Evolutionary conservation across 2,888 invertebrate species (phyloP).

Genomic region (Nemotelus pantherinus): DNA sequence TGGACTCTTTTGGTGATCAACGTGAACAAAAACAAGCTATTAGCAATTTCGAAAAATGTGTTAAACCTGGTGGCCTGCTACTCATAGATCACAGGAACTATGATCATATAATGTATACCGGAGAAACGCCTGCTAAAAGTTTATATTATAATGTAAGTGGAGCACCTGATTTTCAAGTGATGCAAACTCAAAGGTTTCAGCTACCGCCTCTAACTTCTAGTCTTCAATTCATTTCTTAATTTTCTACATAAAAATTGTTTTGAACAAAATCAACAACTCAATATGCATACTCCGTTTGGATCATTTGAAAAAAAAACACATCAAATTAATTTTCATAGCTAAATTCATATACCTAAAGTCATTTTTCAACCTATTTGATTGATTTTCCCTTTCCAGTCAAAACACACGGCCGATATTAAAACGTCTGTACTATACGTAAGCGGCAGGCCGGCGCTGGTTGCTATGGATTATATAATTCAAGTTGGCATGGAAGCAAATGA

Average conservation of each 20-base stretch:
- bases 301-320: neutral
- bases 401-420: conserved; percentile 83
- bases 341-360: no score
- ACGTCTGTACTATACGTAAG: conserved; percentile 84
- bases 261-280: no score
- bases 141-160: conserved; percentile 87
- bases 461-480: conserved; percentile 83
- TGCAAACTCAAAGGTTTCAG: no score
- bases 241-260: neutral
- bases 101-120: conserved; percentile 80
- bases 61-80: conserved; percentile 85
- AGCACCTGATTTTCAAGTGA: neutral
- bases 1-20: conserved; percentile 82
- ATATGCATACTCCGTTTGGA: no score
- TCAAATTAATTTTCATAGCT: neutral
- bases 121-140: conserved; percentile 82
- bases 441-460: conserved; percentile 80
- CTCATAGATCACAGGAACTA: conserved; percentile 92
- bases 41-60: conserved; percentile 80
- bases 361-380: neutral
- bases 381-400: conserved; percentile 70
- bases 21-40: conserved; percentile 82
- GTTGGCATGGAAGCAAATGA: conserved; percentile 71
- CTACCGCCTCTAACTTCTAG: neutral
- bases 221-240: neutral